Evolutionary conservation across 1,140 invertebrate species (phyloP).

Genomic region (Dryas iulia): DNA sequence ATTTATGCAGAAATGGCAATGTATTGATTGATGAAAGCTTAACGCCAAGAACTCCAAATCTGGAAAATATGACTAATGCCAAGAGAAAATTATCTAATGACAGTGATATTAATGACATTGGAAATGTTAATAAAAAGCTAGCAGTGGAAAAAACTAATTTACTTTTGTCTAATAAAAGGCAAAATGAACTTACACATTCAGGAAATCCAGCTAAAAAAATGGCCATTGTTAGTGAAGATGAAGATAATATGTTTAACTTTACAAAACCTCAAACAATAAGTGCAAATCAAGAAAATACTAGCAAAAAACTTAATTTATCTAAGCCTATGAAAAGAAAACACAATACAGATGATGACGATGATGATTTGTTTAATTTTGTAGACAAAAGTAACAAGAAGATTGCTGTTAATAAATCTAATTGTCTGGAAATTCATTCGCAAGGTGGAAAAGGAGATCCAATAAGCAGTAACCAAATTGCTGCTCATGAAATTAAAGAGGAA

Average conservation of each 20-base stretch:
- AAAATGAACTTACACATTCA: slow-evolving; percentile 34
- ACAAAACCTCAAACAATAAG: slow-evolving; percentile 27
- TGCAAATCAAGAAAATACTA: slow-evolving; percentile 32
- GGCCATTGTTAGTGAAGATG: slow-evolving; percentile 40
- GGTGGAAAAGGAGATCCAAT: slow-evolving; percentile 9
- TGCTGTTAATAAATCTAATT: slow-evolving; percentile 21
- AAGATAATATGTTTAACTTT: slow-evolving; percentile 61
- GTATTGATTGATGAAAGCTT: slow-evolving; percentile 65
- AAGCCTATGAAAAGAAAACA: slow-evolving; percentile 63
- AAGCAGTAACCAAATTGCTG: slow-evolving; percentile 1
- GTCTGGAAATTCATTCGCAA: background rate
- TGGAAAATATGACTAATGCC: slow-evolving; percentile 21
- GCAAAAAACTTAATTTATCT: slow-evolving; percentile 55
- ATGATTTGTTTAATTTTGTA: slow-evolving; percentile 67
- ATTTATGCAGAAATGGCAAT: slow-evolving; percentile 47
- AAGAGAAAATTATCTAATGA: slow-evolving; percentile 57
- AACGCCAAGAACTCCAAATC: slow-evolving; percentile 29
- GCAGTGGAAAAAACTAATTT: slow-evolving; percentile 30
- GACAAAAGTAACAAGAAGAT: slow-evolving; percentile 35
- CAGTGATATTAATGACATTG: slow-evolving; percentile 34
- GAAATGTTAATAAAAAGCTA: slow-evolving; percentile 46
- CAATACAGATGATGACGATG: slow-evolving; percentile 46
- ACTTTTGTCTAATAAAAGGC: slow-evolving; percentile 48
- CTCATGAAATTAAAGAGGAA: slow-evolving; percentile 29
- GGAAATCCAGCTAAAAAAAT: slow-evolving; percentile 55